Evolutionary conservation across 2,113 vertebrate genomes (phyloP).

Genomic region (Mobula hypostoma): DNA sequence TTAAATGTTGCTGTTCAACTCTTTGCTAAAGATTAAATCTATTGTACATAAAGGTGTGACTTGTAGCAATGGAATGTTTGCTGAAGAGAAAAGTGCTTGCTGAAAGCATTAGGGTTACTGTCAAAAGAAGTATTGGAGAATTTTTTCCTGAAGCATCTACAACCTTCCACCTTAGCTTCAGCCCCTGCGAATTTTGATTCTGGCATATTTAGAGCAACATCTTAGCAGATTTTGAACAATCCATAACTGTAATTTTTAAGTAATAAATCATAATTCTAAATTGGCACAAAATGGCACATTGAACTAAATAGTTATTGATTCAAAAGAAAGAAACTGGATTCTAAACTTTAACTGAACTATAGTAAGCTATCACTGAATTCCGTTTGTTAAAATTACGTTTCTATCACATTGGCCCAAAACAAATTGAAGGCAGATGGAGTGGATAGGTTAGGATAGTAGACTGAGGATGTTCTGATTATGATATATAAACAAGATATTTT

Average conservation of each 20-base stretch:
- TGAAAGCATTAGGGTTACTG: background rate
- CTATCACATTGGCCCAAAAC: background rate
- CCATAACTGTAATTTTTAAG: background rate
- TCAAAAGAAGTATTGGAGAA: background rate
- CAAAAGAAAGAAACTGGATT: background rate
- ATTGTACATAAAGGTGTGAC: background rate
- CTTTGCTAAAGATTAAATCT: background rate
- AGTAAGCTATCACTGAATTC: background rate
- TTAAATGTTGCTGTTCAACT: background rate
- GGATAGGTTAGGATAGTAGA: too few species aligned
- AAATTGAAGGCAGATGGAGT: background rate
- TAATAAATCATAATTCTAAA: background rate
- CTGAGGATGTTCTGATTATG: background rate
- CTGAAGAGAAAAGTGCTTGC: background rate
- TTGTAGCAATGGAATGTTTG: background rate
- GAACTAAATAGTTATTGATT: background rate
- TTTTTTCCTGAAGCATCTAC: background rate
- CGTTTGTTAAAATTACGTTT: background rate
- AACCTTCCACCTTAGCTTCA: too few species aligned
- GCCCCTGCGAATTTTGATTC: background rate
- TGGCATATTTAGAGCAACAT: background rate
- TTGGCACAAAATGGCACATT: background rate
- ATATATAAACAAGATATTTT: constrained; percentile 3
- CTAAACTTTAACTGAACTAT: background rate
- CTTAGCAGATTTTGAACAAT: background rate